Evolutionary conservation across 2,888 invertebrate genomes (phyloP).

Genomic region (Apamea crenata): DNA sequence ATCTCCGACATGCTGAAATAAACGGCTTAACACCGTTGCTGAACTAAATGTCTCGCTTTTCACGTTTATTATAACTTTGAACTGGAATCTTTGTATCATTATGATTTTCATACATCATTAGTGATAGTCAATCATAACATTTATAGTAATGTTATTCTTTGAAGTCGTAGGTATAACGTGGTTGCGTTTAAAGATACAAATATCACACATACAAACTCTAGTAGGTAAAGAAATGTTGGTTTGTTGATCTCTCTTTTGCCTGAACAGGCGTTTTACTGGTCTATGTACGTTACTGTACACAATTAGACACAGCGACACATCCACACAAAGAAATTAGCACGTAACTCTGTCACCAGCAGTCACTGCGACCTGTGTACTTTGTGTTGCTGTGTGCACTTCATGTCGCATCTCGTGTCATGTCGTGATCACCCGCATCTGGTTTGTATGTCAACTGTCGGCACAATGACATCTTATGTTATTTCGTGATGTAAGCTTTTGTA

Average conservation of each 20-base stretch:
- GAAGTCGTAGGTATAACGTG: background rate
- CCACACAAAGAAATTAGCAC: constrained; percentile 28
- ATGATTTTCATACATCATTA: background rate
- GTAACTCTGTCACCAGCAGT: constrained; percentile 28
- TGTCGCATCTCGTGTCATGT: constrained; percentile 6
- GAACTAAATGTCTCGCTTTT: constrained; percentile 8
- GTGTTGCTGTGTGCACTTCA: constrained; percentile 16
- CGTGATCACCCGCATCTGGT: constrained; percentile 38
- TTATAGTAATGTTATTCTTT: background rate
- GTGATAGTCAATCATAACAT: background rate
- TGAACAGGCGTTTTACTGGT: background rate
- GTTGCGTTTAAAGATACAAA: background rate
- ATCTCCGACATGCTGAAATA: constrained; percentile 30
- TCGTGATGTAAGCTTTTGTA: constrained; percentile 20
- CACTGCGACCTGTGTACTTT: background rate
- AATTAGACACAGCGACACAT: constrained; percentile 9
- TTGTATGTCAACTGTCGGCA: constrained; percentile 23
- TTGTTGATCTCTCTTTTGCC: background rate
- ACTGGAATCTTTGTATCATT: background rate
- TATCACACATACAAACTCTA: no score
- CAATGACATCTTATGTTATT: constrained; percentile 25
- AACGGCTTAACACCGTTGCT: constrained; percentile 28
- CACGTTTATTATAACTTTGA: constrained; percentile 5
- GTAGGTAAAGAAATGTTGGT: background rate
- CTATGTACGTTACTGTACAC: constrained; percentile 7